A percentile compares a stretch with the other conserved stretches of the same genome.
Evolutionary conservation across 1,140 invertebrate species (phyloP).

Genomic region (Elysia chlorotica): DNA sequence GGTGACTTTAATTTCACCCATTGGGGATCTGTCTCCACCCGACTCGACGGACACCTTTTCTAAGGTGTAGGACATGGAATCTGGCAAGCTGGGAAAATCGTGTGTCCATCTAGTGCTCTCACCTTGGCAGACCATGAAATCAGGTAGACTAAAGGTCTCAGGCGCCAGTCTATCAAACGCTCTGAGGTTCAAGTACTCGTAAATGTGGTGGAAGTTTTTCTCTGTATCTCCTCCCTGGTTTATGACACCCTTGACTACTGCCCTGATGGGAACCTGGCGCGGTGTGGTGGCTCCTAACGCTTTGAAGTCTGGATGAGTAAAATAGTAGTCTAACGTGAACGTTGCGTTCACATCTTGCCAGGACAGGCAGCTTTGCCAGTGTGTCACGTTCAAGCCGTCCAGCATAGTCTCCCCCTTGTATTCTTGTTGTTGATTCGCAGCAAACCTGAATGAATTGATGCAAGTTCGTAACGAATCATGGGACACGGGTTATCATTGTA

Average conservation of each 20-base stretch:
- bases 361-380: conserved; percentile 39
- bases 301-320: conserved; percentile 29
- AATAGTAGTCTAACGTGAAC: conserved; percentile 46
- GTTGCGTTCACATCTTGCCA: conserved; percentile 32
- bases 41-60: too few species aligned
- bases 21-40: too few species aligned
- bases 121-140: not conserved
- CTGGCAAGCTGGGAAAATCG: too few species aligned
- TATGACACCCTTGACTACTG: conserved; percentile 22
- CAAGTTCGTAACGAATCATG: too few species aligned
- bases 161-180: not conserved
- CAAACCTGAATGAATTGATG: too few species aligned
- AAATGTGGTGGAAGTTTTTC: conserved; percentile 28
- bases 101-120: too few species aligned
- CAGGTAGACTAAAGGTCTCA: not conserved
- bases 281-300: conserved; percentile 4
- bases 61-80: too few species aligned
- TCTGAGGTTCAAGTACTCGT: conserved; percentile 29
- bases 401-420: conserved; percentile 28
- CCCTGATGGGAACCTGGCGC: conserved; percentile 29
- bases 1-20: too few species aligned
- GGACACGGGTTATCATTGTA: too few species aligned
- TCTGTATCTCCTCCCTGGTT: not conserved
- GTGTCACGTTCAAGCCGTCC: conserved; percentile 34
- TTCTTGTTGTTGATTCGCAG: too few species aligned